phyloP scores from a whole-genome alignment of 2,888 invertebrate genomes.

The Deilephila elpenor region DNA sequence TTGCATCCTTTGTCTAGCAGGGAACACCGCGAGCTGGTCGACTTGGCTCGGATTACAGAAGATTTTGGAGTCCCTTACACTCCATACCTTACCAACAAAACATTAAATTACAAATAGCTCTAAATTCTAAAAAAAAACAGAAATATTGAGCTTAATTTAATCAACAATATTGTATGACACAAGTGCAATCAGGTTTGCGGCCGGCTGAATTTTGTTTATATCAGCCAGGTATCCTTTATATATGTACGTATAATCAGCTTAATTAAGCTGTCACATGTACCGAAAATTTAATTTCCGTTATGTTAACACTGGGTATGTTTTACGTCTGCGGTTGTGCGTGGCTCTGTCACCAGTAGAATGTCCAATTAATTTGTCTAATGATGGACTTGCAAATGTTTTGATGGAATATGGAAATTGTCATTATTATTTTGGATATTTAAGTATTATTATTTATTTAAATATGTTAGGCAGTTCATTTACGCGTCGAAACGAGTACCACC shows the following conservation, averaged over 20 bases:
- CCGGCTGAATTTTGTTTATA: slow-evolving; percentile 1
- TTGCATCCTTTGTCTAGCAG: too few species aligned
- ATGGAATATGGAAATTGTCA: not conserved
- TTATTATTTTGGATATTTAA: not conserved
- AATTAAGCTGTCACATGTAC: slow-evolving; percentile 47
- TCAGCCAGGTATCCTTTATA: not conserved
- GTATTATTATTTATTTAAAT: too few species aligned
- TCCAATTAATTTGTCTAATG: slow-evolving; percentile 12
- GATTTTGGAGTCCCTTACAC: too few species aligned
- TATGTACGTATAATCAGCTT: slow-evolving; percentile 35
- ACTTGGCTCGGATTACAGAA: too few species aligned
- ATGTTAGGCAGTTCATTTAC: too few species aligned
- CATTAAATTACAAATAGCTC: too few species aligned
- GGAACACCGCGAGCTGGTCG: too few species aligned
- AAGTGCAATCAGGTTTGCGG: not conserved
- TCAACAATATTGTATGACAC: not conserved
- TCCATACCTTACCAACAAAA: too few species aligned
- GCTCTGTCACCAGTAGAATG: not conserved
- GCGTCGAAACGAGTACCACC: too few species aligned
- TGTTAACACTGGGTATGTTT: slow-evolving; percentile 46
- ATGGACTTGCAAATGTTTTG: slow-evolving; percentile 4
- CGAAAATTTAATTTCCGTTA: slow-evolving; percentile 51
- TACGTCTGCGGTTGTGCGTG: slow-evolving; percentile 40
- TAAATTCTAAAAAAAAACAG: too few species aligned
- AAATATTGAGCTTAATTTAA: too few species aligned